Evolutionary conservation across 2,797 vertebrate genomes (phyloP).

Genomic region (Oreortyx pictus): DNA sequence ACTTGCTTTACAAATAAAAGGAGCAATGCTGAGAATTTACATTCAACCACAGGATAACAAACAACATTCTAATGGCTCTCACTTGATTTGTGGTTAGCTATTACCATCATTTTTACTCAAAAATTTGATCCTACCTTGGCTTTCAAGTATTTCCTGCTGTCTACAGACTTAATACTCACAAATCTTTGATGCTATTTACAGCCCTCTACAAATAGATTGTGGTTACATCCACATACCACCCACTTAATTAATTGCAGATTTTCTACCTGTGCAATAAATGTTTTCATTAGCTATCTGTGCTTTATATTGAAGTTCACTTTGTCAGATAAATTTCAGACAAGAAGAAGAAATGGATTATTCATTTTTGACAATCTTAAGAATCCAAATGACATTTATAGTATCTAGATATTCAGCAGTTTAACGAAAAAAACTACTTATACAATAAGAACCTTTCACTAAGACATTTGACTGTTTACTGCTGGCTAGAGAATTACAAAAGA

Average conservation of each 20-base stretch:
- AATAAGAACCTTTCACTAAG: slow-evolving; percentile 68
- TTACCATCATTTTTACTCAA: slow-evolving; percentile 69
- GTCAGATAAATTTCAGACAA: slow-evolving; percentile 46
- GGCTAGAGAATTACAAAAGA: slow-evolving; percentile 65
- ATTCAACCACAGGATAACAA: slow-evolving; percentile 40
- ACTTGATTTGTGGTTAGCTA: slow-evolving; percentile 61
- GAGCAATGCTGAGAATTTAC: slow-evolving; percentile 39
- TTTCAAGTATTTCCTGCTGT: slow-evolving; percentile 72
- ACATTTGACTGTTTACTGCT: slow-evolving; percentile 47
- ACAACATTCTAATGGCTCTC: slow-evolving; percentile 60
- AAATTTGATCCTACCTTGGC: slow-evolving; percentile 69
- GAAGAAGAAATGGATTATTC: slow-evolving; percentile 55
- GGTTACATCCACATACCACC: slow-evolving; percentile 58
- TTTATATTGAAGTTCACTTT: slow-evolving; percentile 35
- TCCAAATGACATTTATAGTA: slow-evolving; percentile 41
- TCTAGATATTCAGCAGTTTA: slow-evolving; percentile 39
- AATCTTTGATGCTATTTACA: slow-evolving; percentile 74
- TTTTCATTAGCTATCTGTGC: slow-evolving; percentile 51
- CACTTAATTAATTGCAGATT: slow-evolving; percentile 70
- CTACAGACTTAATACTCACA: slow-evolving; percentile 39
- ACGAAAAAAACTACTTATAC: slow-evolving; percentile 60
- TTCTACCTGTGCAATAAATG: slow-evolving; percentile 65
- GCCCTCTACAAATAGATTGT: slow-evolving; percentile 44
- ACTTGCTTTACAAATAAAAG: slow-evolving; percentile 30
- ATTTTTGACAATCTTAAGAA: slow-evolving; percentile 36